Evolutionary conservation across 1,140 invertebrate species (phyloP), one percentile per base, ranked within the genome.

Genomic region (Tigriopus japonicus): DNA sequence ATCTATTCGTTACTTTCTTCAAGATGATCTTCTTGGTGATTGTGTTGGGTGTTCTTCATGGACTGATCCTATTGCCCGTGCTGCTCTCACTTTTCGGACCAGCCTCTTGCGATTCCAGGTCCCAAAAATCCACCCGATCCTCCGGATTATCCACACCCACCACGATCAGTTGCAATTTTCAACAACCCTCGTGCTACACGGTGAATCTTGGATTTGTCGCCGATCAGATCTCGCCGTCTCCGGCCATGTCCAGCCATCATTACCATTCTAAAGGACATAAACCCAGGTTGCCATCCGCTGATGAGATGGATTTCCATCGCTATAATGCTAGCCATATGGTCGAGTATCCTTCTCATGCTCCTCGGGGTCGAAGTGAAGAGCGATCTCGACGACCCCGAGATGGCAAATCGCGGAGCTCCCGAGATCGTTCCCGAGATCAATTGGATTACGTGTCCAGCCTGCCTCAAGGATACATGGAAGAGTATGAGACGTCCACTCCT

Each of bases 21-120:
- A 97, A 96, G 74, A 95, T 95, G 78, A 89, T 97, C 15, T 93
- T 95, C 71, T 76, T 97, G 60, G 91, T 96, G 0, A 91, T 96
- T 64, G 83, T 92, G 68, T 87, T 95, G 64, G 93, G 93, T 24
- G 85, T 90, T 1, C 78, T 94, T 74, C 93, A 98, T 68, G 90
- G 90, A 0, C 74, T 97, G 0, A 81, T 97, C 64, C 74, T 98
- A 1, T 74, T 97, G 9, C 93, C 94, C 0, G 92, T 97, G 0
- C 71, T 97, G 0, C 71, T 98, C 0, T 94, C 91, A 0, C 71
- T 91, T 0, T 87, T 89, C 63, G 86, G 86, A 0, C 86, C 87
- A 0, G 84, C 83, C 0, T 82, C 84, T 0, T 87, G 83, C 64
- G 74, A 72, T 0, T 41, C 41, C 1, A 17, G 55, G 17, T 35